Percentiles rank a stretch among this genome's conserved stretches.
phyloP scores from a whole-genome alignment of 2,113 vertebrate genomes.

The Elephantulus edwardii region DNA sequence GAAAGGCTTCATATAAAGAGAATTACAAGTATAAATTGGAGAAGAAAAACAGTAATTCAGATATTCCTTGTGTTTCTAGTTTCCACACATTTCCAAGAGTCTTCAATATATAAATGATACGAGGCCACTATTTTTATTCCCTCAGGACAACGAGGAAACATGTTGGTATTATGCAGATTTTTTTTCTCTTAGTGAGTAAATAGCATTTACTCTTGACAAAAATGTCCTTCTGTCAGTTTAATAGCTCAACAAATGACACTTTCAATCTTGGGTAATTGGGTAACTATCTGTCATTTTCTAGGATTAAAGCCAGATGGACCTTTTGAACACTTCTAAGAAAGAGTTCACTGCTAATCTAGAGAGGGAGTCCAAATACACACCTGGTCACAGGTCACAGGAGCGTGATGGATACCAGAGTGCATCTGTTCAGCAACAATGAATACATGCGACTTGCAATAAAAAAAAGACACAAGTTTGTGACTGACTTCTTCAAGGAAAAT shows the following conservation, averaged over 20 bases:
- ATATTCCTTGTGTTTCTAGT: slow-evolving; percentile 6
- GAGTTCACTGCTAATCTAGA: slow-evolving; percentile 35
- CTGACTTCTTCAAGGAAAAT: neutral
- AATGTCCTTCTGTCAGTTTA: slow-evolving; percentile 38
- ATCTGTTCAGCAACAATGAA: neutral
- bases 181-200: neutral
- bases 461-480: neutral
- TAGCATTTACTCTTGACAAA: slow-evolving; percentile 23
- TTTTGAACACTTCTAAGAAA: slow-evolving; percentile 49
- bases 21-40: slow-evolving; percentile 28
- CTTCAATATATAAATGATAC: slow-evolving; percentile 54
- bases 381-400: neutral
- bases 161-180: slow-evolving; percentile 39
- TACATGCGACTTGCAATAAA: neutral
- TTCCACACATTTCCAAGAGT: slow-evolving; percentile 42
- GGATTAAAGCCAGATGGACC: slow-evolving; percentile 43
- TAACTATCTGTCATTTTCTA: slow-evolving; percentile 53
- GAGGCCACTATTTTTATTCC: slow-evolving; percentile 27
- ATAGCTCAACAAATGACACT: slow-evolving; percentile 63
- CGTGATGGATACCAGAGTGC: slow-evolving; percentile 2
- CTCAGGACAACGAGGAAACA: slow-evolving; percentile 14
- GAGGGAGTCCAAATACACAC: slow-evolving; percentile 3
- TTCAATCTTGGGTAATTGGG: slow-evolving; percentile 53
- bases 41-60: slow-evolving; percentile 20
- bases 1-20: slow-evolving; percentile 18